Evolutionary conservation across 2,113 vertebrate species (phyloP), one percentile per base, ranked within the genome.

Genomic region (Pristiophorus japonicus): DNA sequence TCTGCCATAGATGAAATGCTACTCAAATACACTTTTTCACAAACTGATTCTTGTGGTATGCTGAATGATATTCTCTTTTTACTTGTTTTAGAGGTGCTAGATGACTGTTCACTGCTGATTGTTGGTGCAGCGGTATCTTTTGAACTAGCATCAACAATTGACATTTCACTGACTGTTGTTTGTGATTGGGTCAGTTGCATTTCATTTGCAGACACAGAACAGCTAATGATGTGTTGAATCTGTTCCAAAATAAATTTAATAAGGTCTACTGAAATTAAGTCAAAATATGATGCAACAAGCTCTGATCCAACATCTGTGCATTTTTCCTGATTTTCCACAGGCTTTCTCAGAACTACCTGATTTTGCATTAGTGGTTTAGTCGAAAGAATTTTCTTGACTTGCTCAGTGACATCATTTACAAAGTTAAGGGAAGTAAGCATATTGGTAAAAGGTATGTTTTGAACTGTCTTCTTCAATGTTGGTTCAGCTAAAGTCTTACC

Each of bases 51-150:
- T 63, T 65, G 88, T 20, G 88, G 88, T 92, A 92, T 62, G 18
- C 88, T 92, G 59, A 92, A 92, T 65, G 88, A 92, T 63, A 92
- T 92, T 38, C 59, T 92, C 59, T 22, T 92, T 92, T 92, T 92
- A 63, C 55, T 63, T 92, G 59, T 10, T n/a, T 92, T 92, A 65
- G 88, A 92, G 34, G 59, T 92, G 38, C 88, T 20, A 63, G 88
- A 63, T 42, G 88, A 92, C 62, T 92, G 59, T 22, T 34, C 88
- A 92, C 88, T 63, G 65, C 88, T 22, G 59, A 92, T 92, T 65
- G 30, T 92, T 92, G 55, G 88, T 16, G 59, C 88, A 63, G 55
- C 59, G 42, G 88, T 63, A 62, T 92, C 59, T 59, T 92, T 92
- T 92, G 88, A 92, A 63, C 88, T 63, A 63, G 16, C 20, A 65